phyloP scores from a whole-genome alignment of 30 jellyfish, hydroid and myxozoan genomes.

The Turritopsis rubra region DNA sequence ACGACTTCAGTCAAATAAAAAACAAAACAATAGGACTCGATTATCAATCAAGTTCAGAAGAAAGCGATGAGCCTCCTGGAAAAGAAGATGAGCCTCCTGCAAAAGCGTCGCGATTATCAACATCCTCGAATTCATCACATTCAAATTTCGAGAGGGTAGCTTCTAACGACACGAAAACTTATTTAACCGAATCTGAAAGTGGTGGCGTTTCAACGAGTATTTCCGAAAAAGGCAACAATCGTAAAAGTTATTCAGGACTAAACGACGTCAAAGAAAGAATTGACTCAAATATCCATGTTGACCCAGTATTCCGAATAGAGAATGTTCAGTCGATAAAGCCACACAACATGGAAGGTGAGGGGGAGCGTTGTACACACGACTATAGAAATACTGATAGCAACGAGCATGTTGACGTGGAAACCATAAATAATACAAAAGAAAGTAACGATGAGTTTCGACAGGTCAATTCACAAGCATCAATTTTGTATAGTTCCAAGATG shows the following conservation, averaged over 20 bases:
- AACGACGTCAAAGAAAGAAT: neutral
- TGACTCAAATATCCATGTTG: neutral
- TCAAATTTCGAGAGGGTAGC: neutral
- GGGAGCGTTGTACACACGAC: neutral
- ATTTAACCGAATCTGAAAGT: neutral
- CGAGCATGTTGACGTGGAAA: slow-evolving; percentile 4
- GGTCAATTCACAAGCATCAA: neutral
- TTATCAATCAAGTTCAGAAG: slow-evolving; percentile 34
- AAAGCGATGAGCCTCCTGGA: slow-evolving; percentile 24
- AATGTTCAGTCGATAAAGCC: neutral
- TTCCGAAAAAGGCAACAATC: neutral
- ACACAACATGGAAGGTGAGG: neutral
- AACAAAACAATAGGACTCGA: slow-evolving; percentile 40
- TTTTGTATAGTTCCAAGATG: neutral
- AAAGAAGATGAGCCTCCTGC: neutral
- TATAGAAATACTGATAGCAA: neutral
- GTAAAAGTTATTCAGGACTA: neutral
- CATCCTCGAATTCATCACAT: neutral
- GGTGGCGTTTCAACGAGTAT: neutral
- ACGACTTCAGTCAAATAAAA: slow-evolving; percentile 1
- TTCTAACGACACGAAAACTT: neutral
- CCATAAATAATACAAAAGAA: neutral
- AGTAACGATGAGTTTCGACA: neutral
- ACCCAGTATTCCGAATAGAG: neutral
- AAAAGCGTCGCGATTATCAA: neutral